Evolutionary conservation across 2,113 vertebrate genomes (phyloP).

Genomic region (Pogona vitticeps): DNA sequence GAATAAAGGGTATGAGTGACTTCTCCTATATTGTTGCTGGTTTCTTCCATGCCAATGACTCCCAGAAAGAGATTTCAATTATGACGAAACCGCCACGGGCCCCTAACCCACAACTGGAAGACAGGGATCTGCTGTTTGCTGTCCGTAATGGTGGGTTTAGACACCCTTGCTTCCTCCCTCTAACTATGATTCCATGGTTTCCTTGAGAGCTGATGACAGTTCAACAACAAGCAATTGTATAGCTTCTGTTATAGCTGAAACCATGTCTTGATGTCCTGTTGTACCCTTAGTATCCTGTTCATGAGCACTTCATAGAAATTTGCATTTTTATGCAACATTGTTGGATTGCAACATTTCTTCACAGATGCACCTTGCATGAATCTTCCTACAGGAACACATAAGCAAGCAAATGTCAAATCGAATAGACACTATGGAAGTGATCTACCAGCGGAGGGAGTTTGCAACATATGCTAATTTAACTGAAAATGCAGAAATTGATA

Average conservation of each 20-base stretch:
- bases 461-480: background rate
- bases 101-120: background rate
- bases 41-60: background rate
- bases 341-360: background rate
- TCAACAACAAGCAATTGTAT: background rate
- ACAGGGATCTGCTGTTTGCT: background rate
- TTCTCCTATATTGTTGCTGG: background rate
- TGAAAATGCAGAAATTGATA: background rate
- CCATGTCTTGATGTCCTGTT: background rate
- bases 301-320: background rate
- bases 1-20: background rate
- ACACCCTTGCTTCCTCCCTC: too few relatives aligned
- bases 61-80: background rate
- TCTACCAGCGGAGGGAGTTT: background rate
- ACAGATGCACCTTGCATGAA: background rate
- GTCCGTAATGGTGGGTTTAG: background rate
- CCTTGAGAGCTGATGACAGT: background rate
- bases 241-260: too few relatives aligned
- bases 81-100: background rate
- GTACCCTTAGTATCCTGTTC: background rate
- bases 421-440: background rate
- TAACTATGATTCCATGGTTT: background rate
- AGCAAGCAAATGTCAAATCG: background rate
- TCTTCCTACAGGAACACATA: too few relatives aligned
- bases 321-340: background rate